Evolutionary conservation across 2,113 vertebrate species (phyloP), one percentile per base, ranked within the genome.

Genomic region (Pica pica): DNA sequence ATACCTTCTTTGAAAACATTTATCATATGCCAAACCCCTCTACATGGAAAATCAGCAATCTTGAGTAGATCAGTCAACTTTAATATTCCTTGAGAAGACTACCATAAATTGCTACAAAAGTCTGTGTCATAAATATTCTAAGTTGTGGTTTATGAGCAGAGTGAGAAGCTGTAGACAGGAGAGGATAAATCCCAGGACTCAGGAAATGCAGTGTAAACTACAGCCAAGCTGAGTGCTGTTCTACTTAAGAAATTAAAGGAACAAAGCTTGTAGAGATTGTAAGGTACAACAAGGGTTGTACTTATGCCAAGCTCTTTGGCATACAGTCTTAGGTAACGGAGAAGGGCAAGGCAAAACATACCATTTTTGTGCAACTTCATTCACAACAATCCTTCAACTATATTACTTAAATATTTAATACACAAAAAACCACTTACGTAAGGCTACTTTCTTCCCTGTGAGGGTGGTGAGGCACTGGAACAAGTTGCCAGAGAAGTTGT

Each of bases 171-270:
- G 73, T 22, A 91, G 89, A 82, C 37, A 79, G 71, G 56, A 88
- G 24, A 83, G 35, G 41, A 95, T 83, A 89, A 93, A 97, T 70
- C 60, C 86, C 91, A 93, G 69, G 52, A 68, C 89, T 91, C 42
- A 17, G 59, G 74, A 93, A 89, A 57, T 23, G 41, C 68, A 75
- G 35, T 46, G 20, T 55, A 84, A 92, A 68, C 64, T 87, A 67
- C 26, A 78, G 91, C 81, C 75, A 93, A 93, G 71, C 79, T 39
- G 47, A 82, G 18, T 42, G 41, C 26, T 11, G 0, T 57, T 91
- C 81, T 82, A 84, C 73, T 94, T 68, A 78, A 75, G 35, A 86
- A 95, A 93, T 90, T 64, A 94, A 94, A 86, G 65, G 57, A 94
- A 84, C 22, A 74, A 90, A 87, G 68, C 80, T 83, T 80, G 67